Percentiles rank a stretch among this genome's conserved stretches.
Evolutionary conservation across 2,888 invertebrate species (phyloP).

Genomic region (Yponomeuta evonymella): DNA sequence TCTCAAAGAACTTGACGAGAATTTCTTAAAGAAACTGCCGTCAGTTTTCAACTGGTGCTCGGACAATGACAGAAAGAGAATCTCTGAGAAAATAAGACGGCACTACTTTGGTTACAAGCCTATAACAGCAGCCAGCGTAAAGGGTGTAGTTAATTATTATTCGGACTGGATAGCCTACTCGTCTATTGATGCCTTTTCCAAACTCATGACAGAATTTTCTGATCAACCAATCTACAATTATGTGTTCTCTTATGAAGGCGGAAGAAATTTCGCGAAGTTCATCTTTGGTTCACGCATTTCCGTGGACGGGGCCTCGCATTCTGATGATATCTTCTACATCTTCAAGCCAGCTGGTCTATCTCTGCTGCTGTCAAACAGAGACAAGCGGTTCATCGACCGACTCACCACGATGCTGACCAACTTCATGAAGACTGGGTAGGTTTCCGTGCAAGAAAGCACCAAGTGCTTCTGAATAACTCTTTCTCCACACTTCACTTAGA

Average conservation of each 20-base stretch:
- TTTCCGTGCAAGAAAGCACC: constrained; percentile 14
- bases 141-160: constrained; percentile 43
- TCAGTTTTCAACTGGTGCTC: constrained; percentile 56
- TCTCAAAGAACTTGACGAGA: constrained; percentile 43
- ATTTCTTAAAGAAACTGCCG: constrained; percentile 51
- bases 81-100: constrained; percentile 42
- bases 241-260: constrained; percentile 54
- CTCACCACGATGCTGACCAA: constrained; percentile 54
- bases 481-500: background rate
- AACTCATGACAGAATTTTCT: constrained; percentile 41
- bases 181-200: constrained; percentile 44
- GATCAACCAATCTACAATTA: constrained; percentile 53
- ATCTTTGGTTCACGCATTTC: constrained; percentile 33
- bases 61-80: constrained; percentile 35
- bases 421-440: constrained; percentile 61
- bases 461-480: background rate
- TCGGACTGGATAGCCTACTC: constrained; percentile 58
- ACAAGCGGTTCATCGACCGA: constrained; percentile 46
- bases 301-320: constrained; percentile 47
- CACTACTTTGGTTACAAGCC: constrained; percentile 47
- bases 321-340: constrained; percentile 61
- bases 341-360: constrained; percentile 54
- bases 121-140: constrained; percentile 33
- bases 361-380: constrained; percentile 34
- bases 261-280: constrained; percentile 49